Percentiles rank a stretch among this genome's conserved stretches.
Conservation (phyloP, 2,888 invertebrate species). For the Noctua janthina region DNA sequence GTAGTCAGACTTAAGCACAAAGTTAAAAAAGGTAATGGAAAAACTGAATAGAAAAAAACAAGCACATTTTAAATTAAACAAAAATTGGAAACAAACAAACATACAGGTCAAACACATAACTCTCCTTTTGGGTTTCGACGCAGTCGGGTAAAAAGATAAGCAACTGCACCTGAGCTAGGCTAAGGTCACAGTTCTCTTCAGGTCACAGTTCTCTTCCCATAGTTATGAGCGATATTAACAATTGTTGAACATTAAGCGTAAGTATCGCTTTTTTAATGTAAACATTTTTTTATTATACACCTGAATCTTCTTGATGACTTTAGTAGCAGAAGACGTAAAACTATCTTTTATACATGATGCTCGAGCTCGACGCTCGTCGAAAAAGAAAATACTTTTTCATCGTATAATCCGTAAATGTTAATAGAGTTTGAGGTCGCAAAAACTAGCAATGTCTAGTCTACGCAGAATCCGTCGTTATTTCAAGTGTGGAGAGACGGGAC, state of each 20-base stretch:
- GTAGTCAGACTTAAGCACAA: neutral
- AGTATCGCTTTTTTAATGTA: neutral
- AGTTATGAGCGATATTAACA: neutral
- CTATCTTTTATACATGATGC: constrained; percentile 45
- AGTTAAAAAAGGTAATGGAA: no score
- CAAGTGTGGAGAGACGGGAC: constrained; percentile 71
- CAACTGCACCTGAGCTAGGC: neutral
- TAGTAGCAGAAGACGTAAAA: constrained; percentile 17
- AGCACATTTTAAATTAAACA: no score
- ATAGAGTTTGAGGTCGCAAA: constrained; percentile 66
- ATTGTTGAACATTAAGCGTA: neutral
- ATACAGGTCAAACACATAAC: no score
- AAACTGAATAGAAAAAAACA: no score
- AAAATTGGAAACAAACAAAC: no score
- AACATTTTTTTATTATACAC: neutral
- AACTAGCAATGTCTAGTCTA: constrained; percentile 72
- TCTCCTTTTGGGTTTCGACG: no score
- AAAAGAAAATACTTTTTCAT: constrained; percentile 36
- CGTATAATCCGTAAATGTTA: constrained; percentile 55
- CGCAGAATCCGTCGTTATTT: constrained; percentile 75
- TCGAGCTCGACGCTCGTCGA: constrained; percentile 14
- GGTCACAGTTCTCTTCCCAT: neutral
- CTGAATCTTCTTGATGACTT: constrained; percentile 8
- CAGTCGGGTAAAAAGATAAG: neutral
- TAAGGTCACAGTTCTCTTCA: neutral